A percentile compares a stretch with the other conserved stretches of the same genome.
These are phyloP conservation scores for Macaria liturata DNA, from an alignment of 2,888 invertebrate genomes.

Conservation along the genomic window DNA sequence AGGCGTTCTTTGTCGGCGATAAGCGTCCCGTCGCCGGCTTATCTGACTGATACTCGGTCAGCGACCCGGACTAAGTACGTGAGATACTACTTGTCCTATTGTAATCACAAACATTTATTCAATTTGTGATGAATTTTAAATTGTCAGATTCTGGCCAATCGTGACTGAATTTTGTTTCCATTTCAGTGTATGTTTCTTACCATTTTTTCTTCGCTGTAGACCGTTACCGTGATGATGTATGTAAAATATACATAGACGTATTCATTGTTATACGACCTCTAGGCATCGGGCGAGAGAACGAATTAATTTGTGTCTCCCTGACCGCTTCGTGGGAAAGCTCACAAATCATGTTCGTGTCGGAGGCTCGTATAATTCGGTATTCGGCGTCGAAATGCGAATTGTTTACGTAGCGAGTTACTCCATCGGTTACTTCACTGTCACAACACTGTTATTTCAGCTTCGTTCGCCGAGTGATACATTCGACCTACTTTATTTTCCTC, in stretches of 20 bases:
- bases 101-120: constrained; percentile 4
- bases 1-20: constrained; percentile 73
- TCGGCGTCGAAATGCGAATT: constrained; percentile 25
- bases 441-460: constrained; percentile 60
- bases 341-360: constrained; percentile 15
- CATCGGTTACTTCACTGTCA: constrained; percentile 49
- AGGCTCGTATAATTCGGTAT: constrained; percentile 27
- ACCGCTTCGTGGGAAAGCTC: constrained; percentile 17
- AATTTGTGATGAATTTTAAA: too few relatives aligned
- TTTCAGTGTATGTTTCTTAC: too few relatives aligned
- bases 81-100: constrained; percentile 32
- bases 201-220: too few relatives aligned
- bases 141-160: too few relatives aligned
- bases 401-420: constrained; percentile 37
- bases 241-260: too few relatives aligned
- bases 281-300: constrained; percentile 3
- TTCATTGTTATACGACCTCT: background rate
- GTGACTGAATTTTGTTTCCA: too few relatives aligned
- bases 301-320: constrained; percentile 9
- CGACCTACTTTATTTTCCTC: constrained; percentile 77
- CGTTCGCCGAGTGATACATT: constrained; percentile 41
- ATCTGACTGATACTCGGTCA: constrained; percentile 76
- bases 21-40: constrained; percentile 69
- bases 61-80: constrained; percentile 56
- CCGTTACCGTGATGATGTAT: too few relatives aligned